phyloP scores from a whole-genome alignment of 1,140 invertebrate genomes.

The Leucophenga varia region DNA sequence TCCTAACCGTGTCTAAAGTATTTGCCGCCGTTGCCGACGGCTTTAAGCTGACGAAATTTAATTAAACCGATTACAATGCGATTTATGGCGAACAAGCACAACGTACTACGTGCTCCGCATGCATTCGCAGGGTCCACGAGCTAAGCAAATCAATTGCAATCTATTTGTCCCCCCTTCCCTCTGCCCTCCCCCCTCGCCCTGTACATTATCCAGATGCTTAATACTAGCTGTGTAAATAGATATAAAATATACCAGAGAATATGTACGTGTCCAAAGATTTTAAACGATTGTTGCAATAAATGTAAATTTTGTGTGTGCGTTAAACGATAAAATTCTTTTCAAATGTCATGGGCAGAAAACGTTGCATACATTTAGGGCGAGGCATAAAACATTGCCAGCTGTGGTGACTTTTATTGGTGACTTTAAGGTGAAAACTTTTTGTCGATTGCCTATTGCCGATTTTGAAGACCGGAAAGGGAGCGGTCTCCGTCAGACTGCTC shows the following conservation, averaged over 20 bases:
- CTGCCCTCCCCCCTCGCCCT: slow-evolving; percentile 1
- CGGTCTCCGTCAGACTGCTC: no score
- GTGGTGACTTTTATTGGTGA: slow-evolving; percentile 9
- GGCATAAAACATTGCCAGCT: no score
- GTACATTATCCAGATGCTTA: no score
- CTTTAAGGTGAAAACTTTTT: slow-evolving; percentile 30
- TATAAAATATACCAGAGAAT: no score
- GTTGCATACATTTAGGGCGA: no score
- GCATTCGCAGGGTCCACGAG: no score
- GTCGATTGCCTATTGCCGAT: no score
- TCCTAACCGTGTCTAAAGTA: slow-evolving; percentile 20
- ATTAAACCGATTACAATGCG: slow-evolving; percentile 14
- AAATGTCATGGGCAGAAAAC: no score
- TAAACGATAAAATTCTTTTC: slow-evolving; percentile 9
- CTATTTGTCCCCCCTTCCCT: no score
- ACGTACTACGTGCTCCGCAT: slow-evolving; percentile 10
- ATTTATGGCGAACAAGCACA: background rate
- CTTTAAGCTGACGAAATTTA: slow-evolving; percentile 35
- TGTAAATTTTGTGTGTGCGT: slow-evolving; percentile 20
- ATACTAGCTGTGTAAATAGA: no score
- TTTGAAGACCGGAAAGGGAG: slow-evolving; percentile 20
- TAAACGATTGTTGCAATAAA: slow-evolving; percentile 26
- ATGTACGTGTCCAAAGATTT: slow-evolving; percentile 21
- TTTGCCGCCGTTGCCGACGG: slow-evolving; percentile 39
- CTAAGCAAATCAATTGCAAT: slow-evolving; percentile 10